Conservation (phyloP, 2,797 vertebrate species). For the Muscicapa comitata region DNA sequence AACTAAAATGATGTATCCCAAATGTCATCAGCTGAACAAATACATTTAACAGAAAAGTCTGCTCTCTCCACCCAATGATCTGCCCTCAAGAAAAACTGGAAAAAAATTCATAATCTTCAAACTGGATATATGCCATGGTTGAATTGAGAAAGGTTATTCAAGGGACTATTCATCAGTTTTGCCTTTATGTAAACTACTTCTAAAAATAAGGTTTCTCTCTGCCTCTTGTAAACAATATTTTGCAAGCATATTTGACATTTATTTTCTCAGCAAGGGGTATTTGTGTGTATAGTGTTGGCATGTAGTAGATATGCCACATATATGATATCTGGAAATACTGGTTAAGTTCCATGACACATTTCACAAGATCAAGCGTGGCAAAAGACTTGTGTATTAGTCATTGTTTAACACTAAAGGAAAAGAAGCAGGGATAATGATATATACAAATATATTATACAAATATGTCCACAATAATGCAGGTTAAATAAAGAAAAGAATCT, state of each 20-base stretch:
- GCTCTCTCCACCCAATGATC: rapidly evolving
- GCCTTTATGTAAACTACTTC: not conserved
- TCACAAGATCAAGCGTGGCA: not conserved
- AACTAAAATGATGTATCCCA: not conserved
- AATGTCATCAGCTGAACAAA: not conserved
- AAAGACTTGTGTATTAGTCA: not conserved
- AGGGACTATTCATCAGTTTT: not conserved
- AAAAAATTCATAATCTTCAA: not conserved
- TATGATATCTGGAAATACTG: not conserved
- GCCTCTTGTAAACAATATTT: not conserved
- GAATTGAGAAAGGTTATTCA: not conserved
- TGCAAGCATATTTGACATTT: not conserved
- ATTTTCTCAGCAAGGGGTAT: not conserved
- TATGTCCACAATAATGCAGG: not conserved
- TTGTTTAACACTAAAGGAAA: not conserved
- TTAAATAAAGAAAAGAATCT: not conserved
- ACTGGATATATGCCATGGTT: not conserved
- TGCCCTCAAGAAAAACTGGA: not conserved
- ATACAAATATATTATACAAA: not conserved
- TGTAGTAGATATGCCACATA: not conserved
- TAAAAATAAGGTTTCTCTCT: not conserved
- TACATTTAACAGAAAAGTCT: not conserved
- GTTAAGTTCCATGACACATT: not conserved
- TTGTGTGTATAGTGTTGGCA: not conserved
- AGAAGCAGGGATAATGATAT: not conserved